Base-by-base conservation (phyloP, 2,888 invertebrate species). In the Fissipunctia ypsillon region DNA sequence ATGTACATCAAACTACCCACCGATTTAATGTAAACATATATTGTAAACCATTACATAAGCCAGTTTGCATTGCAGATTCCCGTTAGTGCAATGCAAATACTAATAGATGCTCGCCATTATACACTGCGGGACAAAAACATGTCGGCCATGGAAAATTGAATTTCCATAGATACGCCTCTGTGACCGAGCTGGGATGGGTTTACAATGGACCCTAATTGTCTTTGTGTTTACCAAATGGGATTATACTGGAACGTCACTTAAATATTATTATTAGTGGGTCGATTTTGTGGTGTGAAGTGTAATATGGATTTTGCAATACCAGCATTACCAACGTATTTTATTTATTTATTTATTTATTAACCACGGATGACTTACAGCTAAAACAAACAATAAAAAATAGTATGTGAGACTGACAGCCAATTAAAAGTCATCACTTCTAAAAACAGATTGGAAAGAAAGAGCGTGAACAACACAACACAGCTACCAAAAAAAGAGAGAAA, bases 1-100 rank as follows among this genome's bases (percentile, higher is more conserved):
- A 6, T 54, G 28, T 0, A 2, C 12, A 45, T 1, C 5, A 16
- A 22, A 56, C 48, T 28, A 31, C 9, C 14, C 60, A 52, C 52
- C 48, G 57, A 82, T 78, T 77, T 77, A 57, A 63, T 75, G 45
- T 57, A 68, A 64, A 52, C 74, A 76, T 78, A 76, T 78, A 79
- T 81, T 70, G 65, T 65, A 65, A 81, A 87, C 86, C 87, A 90
- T 91, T 90, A 91, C 89, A 93, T 91, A 92, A 92, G 88, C 91
- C 90, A 88, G 94, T 95, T 95, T 95, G 95, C 95, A 95, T 92
- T 95, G 94, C 93, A 95, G 94, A 95, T 95, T 91, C 92, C 91
- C 91, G 89, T 92, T 91, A 91, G 89, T 90, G 91, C 91, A 92
- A 94, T 92, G 93, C 94, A 95, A 95, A 94, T 94, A 94, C 90